Percentiles rank a stretch among this genome's conserved stretches.
Conservation (phyloP, 2,797 vertebrate species). For the Crenichthys baileyi region DNA sequence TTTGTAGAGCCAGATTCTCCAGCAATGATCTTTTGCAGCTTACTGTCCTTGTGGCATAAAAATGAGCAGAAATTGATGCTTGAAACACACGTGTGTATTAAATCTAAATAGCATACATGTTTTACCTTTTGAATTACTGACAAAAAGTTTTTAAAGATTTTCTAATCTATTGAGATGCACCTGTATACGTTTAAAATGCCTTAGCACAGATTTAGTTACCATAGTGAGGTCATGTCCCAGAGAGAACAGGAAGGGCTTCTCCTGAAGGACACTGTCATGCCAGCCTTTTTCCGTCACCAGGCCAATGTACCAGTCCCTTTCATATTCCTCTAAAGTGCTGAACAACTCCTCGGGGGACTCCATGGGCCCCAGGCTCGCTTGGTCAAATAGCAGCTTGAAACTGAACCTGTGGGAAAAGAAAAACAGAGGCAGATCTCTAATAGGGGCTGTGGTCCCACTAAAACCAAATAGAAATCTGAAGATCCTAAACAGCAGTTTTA, state of each 20-base stretch:
- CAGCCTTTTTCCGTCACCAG: constrained; percentile 91
- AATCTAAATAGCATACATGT: too few relatives aligned
- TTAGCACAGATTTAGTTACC: constrained; percentile 79
- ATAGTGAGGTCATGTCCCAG: constrained; percentile 94
- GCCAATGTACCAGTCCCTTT: constrained; percentile 95
- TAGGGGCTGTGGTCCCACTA: constrained; percentile 3
- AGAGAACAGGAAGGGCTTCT: constrained; percentile 95
- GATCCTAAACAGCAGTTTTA: constrained; percentile 66
- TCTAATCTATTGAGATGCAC: background rate
- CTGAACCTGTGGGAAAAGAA: constrained; percentile 84
- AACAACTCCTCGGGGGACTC: constrained; percentile 89
- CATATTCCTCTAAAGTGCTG: constrained; percentile 90
- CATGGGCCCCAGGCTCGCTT: constrained; percentile 92
- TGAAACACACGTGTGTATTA: too few relatives aligned
- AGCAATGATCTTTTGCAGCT: background rate
- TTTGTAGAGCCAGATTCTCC: background rate
- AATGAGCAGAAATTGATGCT: background rate
- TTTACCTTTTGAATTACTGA: background rate
- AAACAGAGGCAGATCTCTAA: background rate
- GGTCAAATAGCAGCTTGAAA: constrained; percentile 96
- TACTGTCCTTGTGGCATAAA: background rate
- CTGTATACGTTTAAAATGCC: background rate
- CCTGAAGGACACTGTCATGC: constrained; percentile 92
- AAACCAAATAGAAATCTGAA: constrained; percentile 3
- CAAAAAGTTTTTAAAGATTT: background rate